phyloP scores from a whole-genome alignment of 2,888 invertebrate genomes.

The Plagiodera versicolora region DNA sequence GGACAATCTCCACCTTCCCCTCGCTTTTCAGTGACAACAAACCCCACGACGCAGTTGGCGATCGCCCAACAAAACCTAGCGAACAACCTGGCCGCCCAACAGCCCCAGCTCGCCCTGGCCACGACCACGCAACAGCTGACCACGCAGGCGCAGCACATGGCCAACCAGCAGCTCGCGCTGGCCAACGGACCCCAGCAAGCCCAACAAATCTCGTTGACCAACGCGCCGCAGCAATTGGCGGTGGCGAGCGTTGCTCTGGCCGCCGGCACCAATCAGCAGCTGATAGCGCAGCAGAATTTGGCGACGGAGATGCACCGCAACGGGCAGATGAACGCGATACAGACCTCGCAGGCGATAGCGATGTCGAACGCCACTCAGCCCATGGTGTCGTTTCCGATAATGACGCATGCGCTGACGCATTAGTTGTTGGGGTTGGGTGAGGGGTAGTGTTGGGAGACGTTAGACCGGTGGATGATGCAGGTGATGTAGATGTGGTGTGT shows the following conservation, averaged over 20 bases:
- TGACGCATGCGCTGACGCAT: conserved; percentile 58
- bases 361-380: conserved; percentile 65
- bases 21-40: conserved; percentile 50
- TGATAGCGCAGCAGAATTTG: conserved; percentile 47
- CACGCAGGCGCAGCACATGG: conserved; percentile 47
- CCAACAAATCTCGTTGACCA: conserved; percentile 46
- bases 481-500: no score
- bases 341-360: conserved; percentile 59
- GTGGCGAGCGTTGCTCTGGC: conserved; percentile 37
- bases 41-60: conserved; percentile 51
- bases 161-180: conserved; percentile 45
- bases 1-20: no score
- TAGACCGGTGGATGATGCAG: no score
- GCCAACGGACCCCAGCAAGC: conserved; percentile 46
- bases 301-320: conserved; percentile 48
- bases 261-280: conserved; percentile 37
- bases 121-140: conserved; percentile 48
- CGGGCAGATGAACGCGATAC: conserved; percentile 53
- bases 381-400: conserved; percentile 67
- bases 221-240: conserved; percentile 47
- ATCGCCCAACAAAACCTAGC: conserved; percentile 53
- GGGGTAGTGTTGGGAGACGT: neutral
- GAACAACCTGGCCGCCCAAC: conserved; percentile 49
- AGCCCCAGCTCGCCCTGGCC: conserved; percentile 37
- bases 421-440: conserved; percentile 26